Evolutionary conservation across 2,888 invertebrate genomes (phyloP).

Genomic region (Tetheella fluctuosa): DNA sequence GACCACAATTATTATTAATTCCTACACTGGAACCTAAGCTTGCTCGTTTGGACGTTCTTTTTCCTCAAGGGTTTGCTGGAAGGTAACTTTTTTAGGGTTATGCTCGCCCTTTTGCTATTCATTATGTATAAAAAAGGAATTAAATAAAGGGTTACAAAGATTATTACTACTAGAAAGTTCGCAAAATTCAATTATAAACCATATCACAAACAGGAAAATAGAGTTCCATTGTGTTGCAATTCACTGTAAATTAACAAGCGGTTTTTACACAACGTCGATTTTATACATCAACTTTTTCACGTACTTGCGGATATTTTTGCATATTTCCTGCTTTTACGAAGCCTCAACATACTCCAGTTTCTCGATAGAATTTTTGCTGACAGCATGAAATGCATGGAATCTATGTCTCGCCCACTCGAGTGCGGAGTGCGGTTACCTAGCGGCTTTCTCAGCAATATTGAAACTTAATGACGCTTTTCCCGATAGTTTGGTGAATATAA

Average conservation of each 20-base stretch:
- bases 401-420: constrained; percentile 41
- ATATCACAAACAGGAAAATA: not conserved
- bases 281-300: constrained; percentile 36
- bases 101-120: too few relatives aligned
- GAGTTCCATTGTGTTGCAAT: constrained; percentile 17
- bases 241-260: constrained; percentile 16
- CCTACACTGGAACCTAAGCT: too few relatives aligned
- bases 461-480: constrained; percentile 47
- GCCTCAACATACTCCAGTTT: constrained; percentile 50
- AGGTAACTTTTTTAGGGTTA: too few relatives aligned
- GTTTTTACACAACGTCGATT: constrained; percentile 28
- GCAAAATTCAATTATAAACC: not conserved
- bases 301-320: constrained; percentile 46
- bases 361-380: constrained; percentile 66
- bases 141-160: too few relatives aligned
- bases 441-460: constrained; percentile 49
- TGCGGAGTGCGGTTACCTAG: constrained; percentile 33
- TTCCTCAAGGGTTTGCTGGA: too few relatives aligned
- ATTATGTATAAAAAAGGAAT: too few relatives aligned
- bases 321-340: constrained; percentile 48
- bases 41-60: too few relatives aligned
- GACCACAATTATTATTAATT: too few relatives aligned
- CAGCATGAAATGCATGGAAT: constrained; percentile 54
- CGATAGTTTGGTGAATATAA: constrained; percentile 42
- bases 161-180: not conserved